Conservation (phyloP, 1,140 invertebrate species). For the Penaeus vannamei region DNA sequence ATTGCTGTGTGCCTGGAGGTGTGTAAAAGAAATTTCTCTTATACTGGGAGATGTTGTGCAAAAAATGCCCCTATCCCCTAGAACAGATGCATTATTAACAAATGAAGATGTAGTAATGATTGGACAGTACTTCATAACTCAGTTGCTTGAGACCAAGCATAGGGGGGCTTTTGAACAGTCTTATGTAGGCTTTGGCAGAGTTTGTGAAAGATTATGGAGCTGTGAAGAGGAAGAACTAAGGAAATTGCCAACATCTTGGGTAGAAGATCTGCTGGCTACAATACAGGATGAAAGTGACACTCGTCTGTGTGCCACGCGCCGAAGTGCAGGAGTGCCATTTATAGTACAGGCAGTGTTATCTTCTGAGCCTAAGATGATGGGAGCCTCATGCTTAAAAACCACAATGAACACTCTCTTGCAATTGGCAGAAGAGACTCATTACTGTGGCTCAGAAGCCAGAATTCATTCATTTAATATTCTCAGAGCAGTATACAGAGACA, state of each 20-base stretch:
- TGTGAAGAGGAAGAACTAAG: slow-evolving; percentile 74
- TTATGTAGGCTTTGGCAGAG: slow-evolving; percentile 87
- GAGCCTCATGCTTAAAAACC: slow-evolving; percentile 62
- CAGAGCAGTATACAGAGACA: slow-evolving; percentile 84
- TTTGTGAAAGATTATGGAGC: slow-evolving; percentile 81
- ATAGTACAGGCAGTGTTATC: slow-evolving; percentile 83
- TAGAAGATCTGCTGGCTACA: slow-evolving; percentile 79
- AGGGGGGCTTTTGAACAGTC: slow-evolving; percentile 96
- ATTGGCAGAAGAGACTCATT: slow-evolving; percentile 46
- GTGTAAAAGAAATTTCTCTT: slow-evolving; percentile 81
- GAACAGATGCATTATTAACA: slow-evolving; percentile 46
- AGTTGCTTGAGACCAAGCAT: slow-evolving; percentile 89
- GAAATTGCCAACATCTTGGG: slow-evolving; percentile 80
- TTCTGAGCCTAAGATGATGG: slow-evolving; percentile 59
- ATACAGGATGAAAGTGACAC: slow-evolving; percentile 75
- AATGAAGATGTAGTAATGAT: slow-evolving; percentile 74
- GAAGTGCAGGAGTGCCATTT: slow-evolving; percentile 93
- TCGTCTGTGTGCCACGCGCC: slow-evolving; percentile 84
- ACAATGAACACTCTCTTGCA: slow-evolving; percentile 61
- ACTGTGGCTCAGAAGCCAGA: slow-evolving; percentile 71
- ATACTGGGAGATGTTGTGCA: slow-evolving; percentile 76
- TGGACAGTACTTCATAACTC: slow-evolving; percentile 81
- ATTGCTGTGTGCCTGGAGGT: slow-evolving; percentile 91
- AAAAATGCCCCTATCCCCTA: slow-evolving; percentile 42
- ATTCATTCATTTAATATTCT: slow-evolving; percentile 91